Conservation (phyloP, 53 echinoderm and acorn worm genomes). For the Arbacia lixula region DNA sequence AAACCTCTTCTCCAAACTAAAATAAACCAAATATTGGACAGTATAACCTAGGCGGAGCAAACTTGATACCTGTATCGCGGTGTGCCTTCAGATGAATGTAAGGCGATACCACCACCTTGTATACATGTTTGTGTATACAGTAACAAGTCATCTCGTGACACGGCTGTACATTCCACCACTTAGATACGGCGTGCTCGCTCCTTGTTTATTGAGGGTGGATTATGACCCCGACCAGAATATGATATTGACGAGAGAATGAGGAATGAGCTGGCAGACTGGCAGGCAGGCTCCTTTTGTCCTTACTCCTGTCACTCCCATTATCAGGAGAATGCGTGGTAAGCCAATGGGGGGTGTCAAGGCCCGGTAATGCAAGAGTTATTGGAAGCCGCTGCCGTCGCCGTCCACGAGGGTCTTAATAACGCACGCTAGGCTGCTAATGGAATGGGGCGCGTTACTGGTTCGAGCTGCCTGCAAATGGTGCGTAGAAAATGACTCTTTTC, state of each 20-base stretch:
- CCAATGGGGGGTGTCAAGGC: no score
- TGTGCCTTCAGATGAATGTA: no score
- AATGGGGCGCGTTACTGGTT: constrained; percentile 12
- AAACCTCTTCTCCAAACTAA: no score
- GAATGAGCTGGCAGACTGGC: background rate
- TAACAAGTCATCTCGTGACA: no score
- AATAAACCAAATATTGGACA: no score
- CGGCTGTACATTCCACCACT: background rate
- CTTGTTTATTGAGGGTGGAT: constrained; percentile 30
- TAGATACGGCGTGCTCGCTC: background rate
- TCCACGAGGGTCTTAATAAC: constrained; percentile 39
- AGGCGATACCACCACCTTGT: no score
- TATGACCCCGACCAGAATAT: background rate
- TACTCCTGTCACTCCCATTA: constrained; percentile 14
- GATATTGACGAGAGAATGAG: background rate
- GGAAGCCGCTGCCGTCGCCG: no score
- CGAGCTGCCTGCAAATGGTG: constrained; percentile 43
- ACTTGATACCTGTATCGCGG: no score
- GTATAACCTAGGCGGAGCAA: no score
- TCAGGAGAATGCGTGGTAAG: no score
- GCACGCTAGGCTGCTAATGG: constrained; percentile 43
- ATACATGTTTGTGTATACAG: no score
- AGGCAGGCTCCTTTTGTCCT: constrained; percentile 4
- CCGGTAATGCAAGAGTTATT: no score
- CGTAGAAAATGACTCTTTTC: constrained; percentile 24